phyloP scores from a whole-genome alignment of 2,797 vertebrate species.

The Tangara arthus region DNA sequence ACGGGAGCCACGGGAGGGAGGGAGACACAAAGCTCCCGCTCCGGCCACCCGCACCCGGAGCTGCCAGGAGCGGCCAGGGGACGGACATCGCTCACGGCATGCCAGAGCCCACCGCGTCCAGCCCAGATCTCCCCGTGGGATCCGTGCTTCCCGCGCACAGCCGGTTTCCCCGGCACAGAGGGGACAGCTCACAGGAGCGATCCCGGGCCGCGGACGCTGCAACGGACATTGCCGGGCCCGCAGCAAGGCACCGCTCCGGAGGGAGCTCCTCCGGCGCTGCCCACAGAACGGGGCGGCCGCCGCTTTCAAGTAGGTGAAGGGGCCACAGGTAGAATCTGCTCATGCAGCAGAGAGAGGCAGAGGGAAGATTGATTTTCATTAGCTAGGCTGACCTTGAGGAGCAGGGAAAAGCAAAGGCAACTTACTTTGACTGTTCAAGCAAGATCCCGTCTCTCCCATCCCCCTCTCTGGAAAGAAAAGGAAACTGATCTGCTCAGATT shows the following conservation, averaged over 20 bases:
- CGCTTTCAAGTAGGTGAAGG: slow-evolving; percentile 17
- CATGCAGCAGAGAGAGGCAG: slow-evolving; percentile 37
- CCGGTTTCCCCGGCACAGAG: not conserved
- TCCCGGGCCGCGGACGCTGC: not conserved
- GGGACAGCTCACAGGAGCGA: not conserved
- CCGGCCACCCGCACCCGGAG: not conserved
- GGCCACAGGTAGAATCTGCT: slow-evolving; percentile 48
- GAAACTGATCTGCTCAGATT: not conserved
- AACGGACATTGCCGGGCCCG: not conserved
- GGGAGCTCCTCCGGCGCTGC: not conserved
- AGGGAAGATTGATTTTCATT: slow-evolving; percentile 62
- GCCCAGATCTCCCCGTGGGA: fast-evolving
- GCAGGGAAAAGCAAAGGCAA: slow-evolving; percentile 53
- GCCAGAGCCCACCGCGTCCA: not conserved
- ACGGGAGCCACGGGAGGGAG: fast-evolving
- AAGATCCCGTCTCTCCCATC: slow-evolving; percentile 22
- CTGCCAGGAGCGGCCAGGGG: not conserved
- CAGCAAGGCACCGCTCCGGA: not conserved
- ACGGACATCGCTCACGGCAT: fast-evolving
- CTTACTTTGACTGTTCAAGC: slow-evolving; percentile 45
- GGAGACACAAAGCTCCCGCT: not conserved
- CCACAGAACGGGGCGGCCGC: not conserved
- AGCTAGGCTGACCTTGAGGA: slow-evolving; percentile 61
- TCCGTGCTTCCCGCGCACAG: not conserved
- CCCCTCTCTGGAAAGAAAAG: not conserved